These are phyloP conservation scores for Epizoanthus stellaris DNA, from an alignment of 92 coral and sea anemone genomes.

Conservation along the genomic window DNA sequence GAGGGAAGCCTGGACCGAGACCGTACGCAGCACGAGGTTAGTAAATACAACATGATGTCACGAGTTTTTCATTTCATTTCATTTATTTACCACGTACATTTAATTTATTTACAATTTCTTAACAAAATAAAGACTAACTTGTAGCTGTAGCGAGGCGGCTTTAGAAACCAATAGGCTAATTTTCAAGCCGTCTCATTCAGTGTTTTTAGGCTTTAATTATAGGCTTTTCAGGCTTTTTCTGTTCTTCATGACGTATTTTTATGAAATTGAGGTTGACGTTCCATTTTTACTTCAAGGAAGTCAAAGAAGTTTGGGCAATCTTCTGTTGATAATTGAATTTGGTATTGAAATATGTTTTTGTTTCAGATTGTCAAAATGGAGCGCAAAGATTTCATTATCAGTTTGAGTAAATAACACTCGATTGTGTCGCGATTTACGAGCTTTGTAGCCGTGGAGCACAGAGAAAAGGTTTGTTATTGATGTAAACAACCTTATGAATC, in stretches of 20 bases:
- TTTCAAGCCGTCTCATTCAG: too few species aligned
- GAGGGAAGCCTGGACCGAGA: conserved; percentile 89
- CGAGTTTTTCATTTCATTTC: neutral
- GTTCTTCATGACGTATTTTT: too few species aligned
- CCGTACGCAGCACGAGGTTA: conserved; percentile 90
- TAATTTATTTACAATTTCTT: too few species aligned
- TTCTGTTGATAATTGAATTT: neutral
- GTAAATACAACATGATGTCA: neutral
- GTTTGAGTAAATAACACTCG: conserved; percentile 87
- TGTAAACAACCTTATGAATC: too few species aligned
- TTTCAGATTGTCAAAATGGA: conserved; percentile 79
- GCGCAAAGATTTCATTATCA: conserved; percentile 84
- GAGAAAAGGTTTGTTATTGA: conserved; percentile 75
- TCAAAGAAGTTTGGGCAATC: neutral
- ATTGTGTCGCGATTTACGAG: conserved; percentile 95
- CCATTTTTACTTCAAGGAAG: too few species aligned
- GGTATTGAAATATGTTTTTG: neutral
- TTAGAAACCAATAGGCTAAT: too few species aligned
- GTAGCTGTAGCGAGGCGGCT: too few species aligned
- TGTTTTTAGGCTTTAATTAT: too few species aligned
- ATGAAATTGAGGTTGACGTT: too few species aligned
- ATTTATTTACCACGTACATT: too few species aligned
- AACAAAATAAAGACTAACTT: too few species aligned
- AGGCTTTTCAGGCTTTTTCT: too few species aligned
- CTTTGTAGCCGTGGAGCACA: conserved; percentile 93